Conservation (phyloP, 2,888 invertebrate species). For the Sturmia bella region DNA sequence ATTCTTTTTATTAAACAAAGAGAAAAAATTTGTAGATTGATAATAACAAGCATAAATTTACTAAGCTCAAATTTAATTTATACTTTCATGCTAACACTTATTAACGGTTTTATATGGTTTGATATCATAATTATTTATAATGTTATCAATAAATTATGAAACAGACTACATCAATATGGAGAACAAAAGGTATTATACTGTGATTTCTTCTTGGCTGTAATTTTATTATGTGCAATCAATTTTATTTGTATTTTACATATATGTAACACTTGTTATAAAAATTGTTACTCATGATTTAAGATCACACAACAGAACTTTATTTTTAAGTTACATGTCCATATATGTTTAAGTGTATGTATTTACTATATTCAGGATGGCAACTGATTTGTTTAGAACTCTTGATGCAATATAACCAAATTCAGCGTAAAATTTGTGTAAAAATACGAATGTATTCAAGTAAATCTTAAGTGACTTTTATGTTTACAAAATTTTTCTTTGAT, state of each 20-base stretch:
- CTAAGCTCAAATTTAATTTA: slow-evolving; percentile 49
- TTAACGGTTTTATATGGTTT: slow-evolving; percentile 47
- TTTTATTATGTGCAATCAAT: slow-evolving; percentile 82
- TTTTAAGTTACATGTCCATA: slow-evolving; percentile 18
- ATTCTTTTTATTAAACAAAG: neutral
- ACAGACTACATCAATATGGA: slow-evolving; percentile 80
- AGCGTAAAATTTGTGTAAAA: too few species aligned
- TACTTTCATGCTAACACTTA: slow-evolving; percentile 65
- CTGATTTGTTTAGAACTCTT: slow-evolving; percentile 34
- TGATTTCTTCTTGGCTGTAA: slow-evolving; percentile 81
- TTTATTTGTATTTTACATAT: slow-evolving; percentile 81
- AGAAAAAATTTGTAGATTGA: slow-evolving; percentile 22
- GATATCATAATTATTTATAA: slow-evolving; percentile 24
- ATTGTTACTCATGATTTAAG: slow-evolving; percentile 79
- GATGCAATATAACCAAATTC: neutral
- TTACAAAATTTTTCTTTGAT: too few species aligned
- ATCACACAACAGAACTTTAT: slow-evolving; percentile 17
- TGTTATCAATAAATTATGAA: slow-evolving; percentile 40
- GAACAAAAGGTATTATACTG: slow-evolving; percentile 82
- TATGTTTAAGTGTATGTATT: neutral
- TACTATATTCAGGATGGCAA: slow-evolving; percentile 19
- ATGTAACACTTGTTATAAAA: slow-evolving; percentile 79
- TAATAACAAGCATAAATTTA: slow-evolving; percentile 4
- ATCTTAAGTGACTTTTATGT: too few species aligned
- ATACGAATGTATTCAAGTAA: too few species aligned